Base-by-base conservation (phyloP, 1,140 invertebrate genomes). In the Trachelipus rathkii region DNA sequence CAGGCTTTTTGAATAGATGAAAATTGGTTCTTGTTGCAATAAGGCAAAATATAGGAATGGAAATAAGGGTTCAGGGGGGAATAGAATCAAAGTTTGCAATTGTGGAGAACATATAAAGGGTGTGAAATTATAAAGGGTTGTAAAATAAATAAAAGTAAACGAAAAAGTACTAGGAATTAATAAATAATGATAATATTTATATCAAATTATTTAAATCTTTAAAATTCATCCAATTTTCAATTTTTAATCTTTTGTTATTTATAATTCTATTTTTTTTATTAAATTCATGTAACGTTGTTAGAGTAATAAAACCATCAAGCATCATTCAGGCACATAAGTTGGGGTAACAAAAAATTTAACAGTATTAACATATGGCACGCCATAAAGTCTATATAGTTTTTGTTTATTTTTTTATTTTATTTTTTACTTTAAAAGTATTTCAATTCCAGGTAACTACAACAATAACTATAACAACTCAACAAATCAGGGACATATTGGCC, bases 401-500 rank as follows among this genome's bases (percentile, higher is more conserved):
- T 33, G 33, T 33, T 33, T 33, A 3, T 33, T 33, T 33, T 33
- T 33, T 33, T 33, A 3, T 33, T 33, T 33, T 33, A 3, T 33
- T 33, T 33, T 33, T 24, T n/a, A 70, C 24, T 70, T 76, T 53
- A 73, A 66, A 76, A 19, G 71, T 45, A 15, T 21, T 70, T 5
- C 19, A 21, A 13, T 33, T 70, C 24, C 19, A 70, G 19, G 3
- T 68, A 79, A 79, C 78, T 76, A 79, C 78, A 79, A 79, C 78
- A 79, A 79, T 75, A 79, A 79, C 78, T 76, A 79, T 77, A 79
- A 79, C 78, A 79, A 79, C 74, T 76, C 72, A 79, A 79, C 78
- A 77, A 76, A 72, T 76, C 75, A 76, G 72, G 75, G 71, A 79
- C 69, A 50, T 79, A 71, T 74, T 79, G 73, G 78, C 75, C 72